A percentile compares a stretch with the other conserved stretches of the same genome.
Evolutionary conservation across 2,888 invertebrate species (phyloP).

Genomic region (Parnassius glacialis): DNA sequence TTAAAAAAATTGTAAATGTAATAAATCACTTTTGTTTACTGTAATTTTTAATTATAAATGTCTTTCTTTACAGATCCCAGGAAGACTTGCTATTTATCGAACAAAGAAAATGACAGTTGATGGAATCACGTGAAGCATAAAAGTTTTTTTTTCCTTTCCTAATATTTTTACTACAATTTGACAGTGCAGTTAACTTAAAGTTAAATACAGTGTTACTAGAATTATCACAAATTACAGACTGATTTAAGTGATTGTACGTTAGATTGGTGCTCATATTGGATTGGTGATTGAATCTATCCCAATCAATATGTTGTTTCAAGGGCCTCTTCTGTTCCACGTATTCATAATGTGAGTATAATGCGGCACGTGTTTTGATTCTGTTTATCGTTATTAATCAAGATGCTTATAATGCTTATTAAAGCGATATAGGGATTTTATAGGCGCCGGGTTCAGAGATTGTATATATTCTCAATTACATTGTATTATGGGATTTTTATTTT

Average conservation of each 20-base stretch:
- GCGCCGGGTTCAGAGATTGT: not conserved
- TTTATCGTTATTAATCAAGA: slow-evolving; percentile 28
- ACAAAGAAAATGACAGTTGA: slow-evolving; percentile 46
- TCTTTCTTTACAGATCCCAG: slow-evolving; percentile 50
- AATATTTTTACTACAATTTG: not conserved
- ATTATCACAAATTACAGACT: slow-evolving; percentile 14
- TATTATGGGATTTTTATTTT: no score
- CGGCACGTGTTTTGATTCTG: slow-evolving; percentile 33
- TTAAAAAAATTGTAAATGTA: no score
- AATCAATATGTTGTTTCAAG: slow-evolving; percentile 51
- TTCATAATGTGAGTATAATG: slow-evolving; percentile 63
- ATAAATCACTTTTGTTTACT: no score
- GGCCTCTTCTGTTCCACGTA: slow-evolving; percentile 53
- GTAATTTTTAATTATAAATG: slow-evolving; percentile 9
- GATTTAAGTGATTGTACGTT: slow-evolving; percentile 23
- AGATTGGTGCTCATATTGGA: slow-evolving; percentile 10
- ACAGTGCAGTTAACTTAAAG: slow-evolving; percentile 2
- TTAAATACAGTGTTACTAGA: slow-evolving; percentile 17
- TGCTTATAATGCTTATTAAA: slow-evolving; percentile 14
- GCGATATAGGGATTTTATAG: not conserved
- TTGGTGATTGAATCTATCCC: slow-evolving; percentile 24
- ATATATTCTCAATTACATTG: no score
- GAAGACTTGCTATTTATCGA: slow-evolving; percentile 30
- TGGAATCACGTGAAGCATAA: slow-evolving; percentile 47
- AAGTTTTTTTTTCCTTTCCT: not conserved